Evolutionary conservation across 2,113 vertebrate genomes (phyloP).

Genomic region (Colaptes auratus): DNA sequence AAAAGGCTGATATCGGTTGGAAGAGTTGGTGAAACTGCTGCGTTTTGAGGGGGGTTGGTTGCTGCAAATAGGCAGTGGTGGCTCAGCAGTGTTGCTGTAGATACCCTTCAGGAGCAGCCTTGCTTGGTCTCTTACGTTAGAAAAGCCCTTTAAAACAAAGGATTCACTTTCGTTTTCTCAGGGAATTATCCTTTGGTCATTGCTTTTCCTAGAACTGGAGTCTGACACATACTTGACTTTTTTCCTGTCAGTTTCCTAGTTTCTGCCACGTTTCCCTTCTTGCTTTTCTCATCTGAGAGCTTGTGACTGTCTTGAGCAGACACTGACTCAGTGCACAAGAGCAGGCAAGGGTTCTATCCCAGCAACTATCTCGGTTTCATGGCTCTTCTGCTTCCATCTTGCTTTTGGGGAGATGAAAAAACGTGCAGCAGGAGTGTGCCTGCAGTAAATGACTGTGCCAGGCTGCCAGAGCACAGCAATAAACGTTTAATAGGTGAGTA

Average conservation of each 20-base stretch:
- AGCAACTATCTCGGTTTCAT: accelerated
- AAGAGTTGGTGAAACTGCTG: neutral
- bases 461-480: neutral
- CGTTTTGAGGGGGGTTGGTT: neutral
- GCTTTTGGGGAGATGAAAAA: neutral
- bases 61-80: neutral
- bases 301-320: neutral
- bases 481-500: neutral
- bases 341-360: neutral
- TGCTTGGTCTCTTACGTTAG: neutral
- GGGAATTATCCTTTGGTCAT: neutral
- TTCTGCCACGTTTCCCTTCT: neutral
- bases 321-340: neutral
- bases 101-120: neutral
- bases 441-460: neutral
- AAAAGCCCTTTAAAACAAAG: neutral
- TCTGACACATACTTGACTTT: neutral
- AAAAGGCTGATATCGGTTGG: neutral
- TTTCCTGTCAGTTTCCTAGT: neutral
- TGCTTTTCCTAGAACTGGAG: neutral
- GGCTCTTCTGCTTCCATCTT: neutral
- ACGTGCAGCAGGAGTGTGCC: neutral
- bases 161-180: neutral
- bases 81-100: neutral
- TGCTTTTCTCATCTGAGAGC: neutral